Percentiles rank a stretch among this genome's conserved stretches.
phyloP scores from a whole-genome alignment of 2,888 invertebrate genomes.

The Netelia inedita region DNA sequence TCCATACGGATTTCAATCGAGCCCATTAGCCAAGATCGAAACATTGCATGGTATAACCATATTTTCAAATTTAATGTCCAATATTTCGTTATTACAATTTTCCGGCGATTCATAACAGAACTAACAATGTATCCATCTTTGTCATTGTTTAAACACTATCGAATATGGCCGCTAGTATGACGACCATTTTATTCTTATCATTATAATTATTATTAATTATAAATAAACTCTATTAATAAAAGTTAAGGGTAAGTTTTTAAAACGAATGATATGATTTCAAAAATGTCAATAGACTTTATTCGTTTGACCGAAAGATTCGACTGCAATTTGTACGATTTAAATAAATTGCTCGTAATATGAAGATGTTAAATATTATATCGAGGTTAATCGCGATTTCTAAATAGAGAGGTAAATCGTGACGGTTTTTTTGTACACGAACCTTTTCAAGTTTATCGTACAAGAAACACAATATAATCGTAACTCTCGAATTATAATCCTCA shows the following conservation, averaged over 20 bases:
- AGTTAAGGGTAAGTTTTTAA: no score
- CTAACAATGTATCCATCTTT: conserved; percentile 5
- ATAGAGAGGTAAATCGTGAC: background rate
- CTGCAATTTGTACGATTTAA: no score
- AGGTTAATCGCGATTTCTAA: no score
- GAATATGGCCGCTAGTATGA: background rate
- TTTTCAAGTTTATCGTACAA: conserved; percentile 5
- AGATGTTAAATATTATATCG: no score
- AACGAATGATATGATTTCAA: no score
- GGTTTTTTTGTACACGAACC: background rate
- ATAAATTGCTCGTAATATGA: no score
- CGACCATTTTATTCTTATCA: background rate
- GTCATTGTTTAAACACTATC: background rate
- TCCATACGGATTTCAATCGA: conserved; percentile 34
- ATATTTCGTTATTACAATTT: background rate
- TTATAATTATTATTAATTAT: background rate
- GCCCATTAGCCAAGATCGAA: background rate
- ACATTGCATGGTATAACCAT: background rate
- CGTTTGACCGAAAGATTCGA: no score
- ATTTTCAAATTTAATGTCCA: background rate
- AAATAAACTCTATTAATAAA: background rate
- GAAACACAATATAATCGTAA: background rate
- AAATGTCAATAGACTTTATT: no score
- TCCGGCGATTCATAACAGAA: background rate
- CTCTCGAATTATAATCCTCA: conserved; percentile 16